Conservation (phyloP, 2,888 invertebrate genomes). For the Stenolophus ochropezus region DNA sequence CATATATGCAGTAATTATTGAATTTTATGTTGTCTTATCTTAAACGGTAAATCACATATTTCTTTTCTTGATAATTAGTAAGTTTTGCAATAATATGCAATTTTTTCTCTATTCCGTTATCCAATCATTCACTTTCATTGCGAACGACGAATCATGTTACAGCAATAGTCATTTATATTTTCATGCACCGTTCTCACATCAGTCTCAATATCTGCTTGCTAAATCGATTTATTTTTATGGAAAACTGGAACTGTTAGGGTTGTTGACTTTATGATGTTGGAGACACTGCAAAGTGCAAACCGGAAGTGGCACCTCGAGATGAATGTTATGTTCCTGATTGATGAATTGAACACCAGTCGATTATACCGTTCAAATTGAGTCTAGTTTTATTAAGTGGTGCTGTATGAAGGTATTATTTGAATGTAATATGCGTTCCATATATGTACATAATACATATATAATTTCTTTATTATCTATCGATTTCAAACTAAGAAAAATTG, state of each 20-base stretch:
- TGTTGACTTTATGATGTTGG: constrained; percentile 35
- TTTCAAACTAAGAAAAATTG: too few species aligned
- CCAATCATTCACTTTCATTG: constrained; percentile 15
- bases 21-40: too few species aligned
- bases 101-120: background rate
- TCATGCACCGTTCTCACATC: background rate
- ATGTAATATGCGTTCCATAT: background rate
- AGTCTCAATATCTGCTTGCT: background rate
- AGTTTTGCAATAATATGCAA: background rate
- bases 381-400: background rate
- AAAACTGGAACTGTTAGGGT: constrained; percentile 41
- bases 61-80: background rate
- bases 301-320: constrained; percentile 27
- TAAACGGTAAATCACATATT: too few species aligned
- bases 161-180: constrained; percentile 22
- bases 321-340: background rate
- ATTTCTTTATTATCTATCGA: background rate
- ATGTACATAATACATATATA: background rate
- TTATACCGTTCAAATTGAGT: constrained; percentile 3
- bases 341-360: background rate
- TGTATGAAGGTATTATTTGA: background rate
- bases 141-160: background rate
- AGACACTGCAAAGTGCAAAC: constrained; percentile 1
- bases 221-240: constrained; percentile 16
- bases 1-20: too few species aligned